A percentile compares a stretch with the other conserved stretches of the same genome.
Evolutionary conservation across 2,113 vertebrate species (phyloP).

Genomic region (Engraulis encrasicolus): DNA sequence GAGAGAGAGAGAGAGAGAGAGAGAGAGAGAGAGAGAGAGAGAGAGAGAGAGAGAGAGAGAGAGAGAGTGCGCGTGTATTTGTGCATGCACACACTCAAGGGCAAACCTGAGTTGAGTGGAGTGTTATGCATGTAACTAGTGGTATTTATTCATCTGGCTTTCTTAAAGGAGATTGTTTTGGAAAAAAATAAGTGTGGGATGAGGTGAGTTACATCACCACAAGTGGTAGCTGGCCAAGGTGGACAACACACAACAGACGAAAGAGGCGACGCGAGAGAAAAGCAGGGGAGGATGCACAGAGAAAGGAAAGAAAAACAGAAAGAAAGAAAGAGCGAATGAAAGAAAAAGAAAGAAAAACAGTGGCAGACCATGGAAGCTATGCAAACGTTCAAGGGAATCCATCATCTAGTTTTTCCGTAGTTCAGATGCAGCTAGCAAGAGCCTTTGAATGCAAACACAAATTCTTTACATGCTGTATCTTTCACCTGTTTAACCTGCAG

Average conservation of each 20-base stretch:
- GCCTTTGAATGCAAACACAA: background rate
- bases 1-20: background rate
- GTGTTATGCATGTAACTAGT: background rate
- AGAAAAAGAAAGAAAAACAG: background rate
- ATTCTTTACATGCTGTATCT: background rate
- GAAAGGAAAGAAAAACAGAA: background rate
- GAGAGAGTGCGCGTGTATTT: background rate
- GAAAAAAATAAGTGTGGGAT: background rate
- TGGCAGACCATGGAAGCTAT: background rate
- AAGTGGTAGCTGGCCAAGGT: background rate
- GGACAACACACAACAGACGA: background rate
- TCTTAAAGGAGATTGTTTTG: constrained; percentile 12
- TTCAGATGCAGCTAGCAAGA: background rate
- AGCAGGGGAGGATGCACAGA: background rate
- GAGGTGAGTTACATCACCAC: background rate
- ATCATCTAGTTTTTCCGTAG: background rate
- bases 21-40: background rate
- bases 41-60: background rate
- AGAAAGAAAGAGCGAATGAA: background rate
- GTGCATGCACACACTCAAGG: background rate
- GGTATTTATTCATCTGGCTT: constrained; percentile 7
- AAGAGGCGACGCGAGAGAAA: background rate
- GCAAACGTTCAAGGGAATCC: background rate
- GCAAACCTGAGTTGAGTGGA: background rate
- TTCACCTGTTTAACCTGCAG: constrained; percentile 1